Evolutionary conservation across 2,113 vertebrate genomes (phyloP).

Genomic region (Pholis gunnellus): DNA sequence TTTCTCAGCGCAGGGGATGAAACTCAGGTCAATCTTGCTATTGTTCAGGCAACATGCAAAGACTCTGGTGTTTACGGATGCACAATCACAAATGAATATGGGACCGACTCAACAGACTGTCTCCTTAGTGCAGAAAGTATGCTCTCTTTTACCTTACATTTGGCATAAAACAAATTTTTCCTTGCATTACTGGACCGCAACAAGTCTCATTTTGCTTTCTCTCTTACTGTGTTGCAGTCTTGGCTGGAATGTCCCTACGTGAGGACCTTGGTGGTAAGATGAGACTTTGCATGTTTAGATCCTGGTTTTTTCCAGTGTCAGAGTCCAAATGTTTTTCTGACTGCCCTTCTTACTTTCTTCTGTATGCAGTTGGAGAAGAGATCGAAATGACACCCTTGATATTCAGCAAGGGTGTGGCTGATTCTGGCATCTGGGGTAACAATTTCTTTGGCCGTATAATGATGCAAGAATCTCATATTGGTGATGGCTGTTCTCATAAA

Average conservation of each 20-base stretch:
- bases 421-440: slow-evolving; percentile 92
- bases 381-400: slow-evolving; percentile 97
- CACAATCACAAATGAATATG: slow-evolving; percentile 91
- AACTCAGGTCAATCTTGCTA: slow-evolving; percentile 90
- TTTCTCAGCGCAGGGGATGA: slow-evolving; percentile 92
- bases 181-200: neutral
- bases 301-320: neutral
- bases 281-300: slow-evolving; percentile 6
- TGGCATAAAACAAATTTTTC: neutral
- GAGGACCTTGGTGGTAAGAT: slow-evolving; percentile 93
- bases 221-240: slow-evolving; percentile 79
- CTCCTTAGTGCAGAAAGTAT: slow-evolving; percentile 91
- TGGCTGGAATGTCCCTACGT: slow-evolving; percentile 88
- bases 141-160: slow-evolving; percentile 10
- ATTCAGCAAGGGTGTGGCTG: slow-evolving; percentile 93
- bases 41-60: slow-evolving; percentile 89
- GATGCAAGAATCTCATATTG: slow-evolving; percentile 86
- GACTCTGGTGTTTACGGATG: slow-evolving; percentile 94
- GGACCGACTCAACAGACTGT: slow-evolving; percentile 90
- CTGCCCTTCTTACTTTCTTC: neutral
- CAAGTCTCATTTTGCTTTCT: neutral
- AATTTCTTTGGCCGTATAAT: slow-evolving; percentile 95
- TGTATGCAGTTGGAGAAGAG: slow-evolving; percentile 92
- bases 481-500: slow-evolving; percentile 85
- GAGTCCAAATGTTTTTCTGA: neutral